Evolutionary conservation across 1,140 invertebrate genomes (phyloP).

Genomic region (Tribolium madens): DNA sequence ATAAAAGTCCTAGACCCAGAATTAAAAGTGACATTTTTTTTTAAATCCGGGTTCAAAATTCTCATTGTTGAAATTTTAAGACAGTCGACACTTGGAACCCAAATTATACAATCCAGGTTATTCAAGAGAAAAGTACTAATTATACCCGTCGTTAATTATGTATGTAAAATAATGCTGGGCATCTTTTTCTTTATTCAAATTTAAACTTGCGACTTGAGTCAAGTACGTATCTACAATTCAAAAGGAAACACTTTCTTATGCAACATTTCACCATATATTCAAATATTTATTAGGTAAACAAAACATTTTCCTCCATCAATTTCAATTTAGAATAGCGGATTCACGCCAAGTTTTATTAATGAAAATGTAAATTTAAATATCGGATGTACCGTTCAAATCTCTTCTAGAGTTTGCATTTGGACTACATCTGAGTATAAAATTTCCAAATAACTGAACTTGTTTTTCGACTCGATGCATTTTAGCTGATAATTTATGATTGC

Average conservation of each 20-base stretch:
- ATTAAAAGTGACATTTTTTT: neutral
- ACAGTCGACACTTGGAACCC: too few relatives aligned
- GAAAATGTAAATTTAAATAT: neutral
- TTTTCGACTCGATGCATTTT: neutral
- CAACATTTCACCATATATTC: too few relatives aligned
- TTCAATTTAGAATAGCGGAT: neutral
- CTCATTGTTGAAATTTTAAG: neutral
- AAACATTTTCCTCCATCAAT: neutral
- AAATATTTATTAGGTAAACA: neutral
- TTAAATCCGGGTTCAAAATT: neutral
- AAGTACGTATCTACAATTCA: too few relatives aligned
- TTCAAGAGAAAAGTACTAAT: too few relatives aligned
- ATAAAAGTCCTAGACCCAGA: too few relatives aligned
- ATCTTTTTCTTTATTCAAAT: too few relatives aligned
- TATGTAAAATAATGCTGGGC: neutral
- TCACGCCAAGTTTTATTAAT: conserved; percentile 5
- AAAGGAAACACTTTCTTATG: too few relatives aligned
- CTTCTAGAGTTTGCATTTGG: neutral
- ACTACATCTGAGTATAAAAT: neutral
- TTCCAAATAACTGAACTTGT: neutral
- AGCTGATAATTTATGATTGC: neutral
- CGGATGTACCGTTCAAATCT: conserved; percentile 7
- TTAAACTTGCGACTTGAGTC: too few relatives aligned
- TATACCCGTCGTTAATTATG: neutral
- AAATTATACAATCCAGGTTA: too few relatives aligned